Evolutionary conservation across 2,113 vertebrate genomes (phyloP).

Genomic region (Brienomyrus brachyistius): DNA sequence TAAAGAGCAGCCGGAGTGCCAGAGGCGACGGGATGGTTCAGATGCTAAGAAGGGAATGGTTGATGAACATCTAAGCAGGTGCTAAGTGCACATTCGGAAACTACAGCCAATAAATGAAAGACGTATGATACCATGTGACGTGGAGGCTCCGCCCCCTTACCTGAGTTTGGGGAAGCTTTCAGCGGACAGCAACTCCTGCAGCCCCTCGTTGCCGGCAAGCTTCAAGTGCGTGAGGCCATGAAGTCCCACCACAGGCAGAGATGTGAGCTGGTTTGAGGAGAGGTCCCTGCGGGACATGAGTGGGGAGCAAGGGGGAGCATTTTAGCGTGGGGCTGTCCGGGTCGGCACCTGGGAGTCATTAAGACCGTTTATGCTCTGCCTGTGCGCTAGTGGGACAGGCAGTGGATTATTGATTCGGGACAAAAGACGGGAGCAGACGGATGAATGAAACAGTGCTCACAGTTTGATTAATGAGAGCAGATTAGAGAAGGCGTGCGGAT

Average conservation of each 20-base stretch:
- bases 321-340: neutral
- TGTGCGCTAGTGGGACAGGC: neutral
- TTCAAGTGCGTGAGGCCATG: conserved; percentile 86
- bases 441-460: conserved; percentile 64
- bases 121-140: neutral
- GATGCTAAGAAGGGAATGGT: neutral
- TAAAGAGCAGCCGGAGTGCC: neutral
- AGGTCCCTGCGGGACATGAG: conserved; percentile 69
- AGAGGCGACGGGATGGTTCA: neutral
- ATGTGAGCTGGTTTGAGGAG: conserved; percentile 81
- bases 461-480: conserved; percentile 81
- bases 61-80: neutral
- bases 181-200: conserved; percentile 75
- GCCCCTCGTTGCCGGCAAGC: conserved; percentile 80
- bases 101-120: neutral
- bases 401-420: conserved; percentile 3
- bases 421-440: neutral
- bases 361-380: neutral
- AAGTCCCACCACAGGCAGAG: conserved; percentile 79
- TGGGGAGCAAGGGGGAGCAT: neutral
- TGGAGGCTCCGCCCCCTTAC: conserved; percentile 49
- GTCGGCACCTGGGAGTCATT: neutral
- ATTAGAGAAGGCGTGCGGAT: conserved; percentile 72
- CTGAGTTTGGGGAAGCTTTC: conserved; percentile 87
- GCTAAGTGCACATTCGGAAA: neutral